Base-by-base conservation (phyloP, 2,888 invertebrate species). In the Heliconius hortense region DNA sequence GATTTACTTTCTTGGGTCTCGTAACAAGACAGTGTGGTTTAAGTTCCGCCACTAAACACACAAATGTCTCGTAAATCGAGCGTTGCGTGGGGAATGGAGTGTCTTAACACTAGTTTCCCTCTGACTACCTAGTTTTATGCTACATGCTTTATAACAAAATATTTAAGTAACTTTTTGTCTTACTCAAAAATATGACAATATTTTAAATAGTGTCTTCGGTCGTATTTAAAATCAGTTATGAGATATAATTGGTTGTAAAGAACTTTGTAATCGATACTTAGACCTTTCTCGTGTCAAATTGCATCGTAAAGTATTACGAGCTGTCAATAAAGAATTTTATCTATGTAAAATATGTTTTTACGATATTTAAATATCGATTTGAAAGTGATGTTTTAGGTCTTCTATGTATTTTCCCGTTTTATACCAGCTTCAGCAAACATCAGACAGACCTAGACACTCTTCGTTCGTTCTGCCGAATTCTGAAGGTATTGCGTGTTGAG, bases 181-280 rank as follows among this genome's bases (percentile, higher is more conserved):
- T 21, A 53, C n/a, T 18, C 3, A n/a, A 56, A 56, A 56, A 56
- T 56, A 48, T 26, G n/a, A 26, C 26, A 31, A 48, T 48, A 48
- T 48, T 48, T 68, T 21, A 60, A 5, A 60, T 60, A 13, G 59
- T 11, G 53, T 11, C 26, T 48, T 10, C 8, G 39, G 26, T 71
- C 39, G 1, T 26, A 24, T 60, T 43, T 60, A 28, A 56, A 48
- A 39, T 56, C 31, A 59, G 24, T 56, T 70, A 63, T 76, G 35
- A 71, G 43, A 26, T 66, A 63, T 71, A 63, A 71, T 73, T 77
- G 35, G 60, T 24, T 13, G 56, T 76, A 70, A 39, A 59, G 24
- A 60, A 72, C 72, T 73, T 60, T 62, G 71, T 73, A 77, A 70
- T 76, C 73, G 67, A 77, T 68, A 74, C 56, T 76, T 71, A 62